Conservation (phyloP, 2,888 invertebrate species). For the Brenthis ino region DNA sequence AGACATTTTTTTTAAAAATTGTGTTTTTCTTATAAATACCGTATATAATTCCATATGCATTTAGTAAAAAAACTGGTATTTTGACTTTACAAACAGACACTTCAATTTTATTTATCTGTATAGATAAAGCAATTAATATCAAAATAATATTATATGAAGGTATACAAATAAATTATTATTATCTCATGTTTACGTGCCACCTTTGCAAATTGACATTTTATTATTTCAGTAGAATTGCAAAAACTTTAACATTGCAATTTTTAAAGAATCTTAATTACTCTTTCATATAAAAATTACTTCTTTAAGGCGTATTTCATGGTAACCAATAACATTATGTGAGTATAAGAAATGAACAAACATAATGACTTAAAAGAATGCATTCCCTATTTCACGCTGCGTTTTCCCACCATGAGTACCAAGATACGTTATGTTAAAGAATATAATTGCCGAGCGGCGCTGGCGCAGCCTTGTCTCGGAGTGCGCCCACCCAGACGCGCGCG, state of each 20-base stretch:
- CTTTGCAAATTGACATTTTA: background rate
- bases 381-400: slow-evolving; percentile 65
- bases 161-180: no score
- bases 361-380: slow-evolving; percentile 61
- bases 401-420: slow-evolving; percentile 61
- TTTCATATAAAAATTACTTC: slow-evolving; percentile 12
- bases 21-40: no score
- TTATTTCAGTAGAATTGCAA: slow-evolving; percentile 1
- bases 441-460: slow-evolving; percentile 66
- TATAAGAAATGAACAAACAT: slow-evolving; percentile 47
- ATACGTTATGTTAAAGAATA: slow-evolving; percentile 54
- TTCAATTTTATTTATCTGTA: no score
- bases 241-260: background rate
- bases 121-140: no score
- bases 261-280: slow-evolving; percentile 17
- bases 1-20: no score
- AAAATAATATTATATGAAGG: no score
- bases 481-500: slow-evolving; percentile 75
- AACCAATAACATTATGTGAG: slow-evolving; percentile 30
- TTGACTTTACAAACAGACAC: no score
- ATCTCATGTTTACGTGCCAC: no score
- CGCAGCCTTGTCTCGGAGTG: slow-evolving; percentile 74
- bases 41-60: no score
- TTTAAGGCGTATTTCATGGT: slow-evolving; percentile 21
- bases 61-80: no score